Conservation (phyloP, 2,113 vertebrate genomes). For the Uria aalge region DNA sequence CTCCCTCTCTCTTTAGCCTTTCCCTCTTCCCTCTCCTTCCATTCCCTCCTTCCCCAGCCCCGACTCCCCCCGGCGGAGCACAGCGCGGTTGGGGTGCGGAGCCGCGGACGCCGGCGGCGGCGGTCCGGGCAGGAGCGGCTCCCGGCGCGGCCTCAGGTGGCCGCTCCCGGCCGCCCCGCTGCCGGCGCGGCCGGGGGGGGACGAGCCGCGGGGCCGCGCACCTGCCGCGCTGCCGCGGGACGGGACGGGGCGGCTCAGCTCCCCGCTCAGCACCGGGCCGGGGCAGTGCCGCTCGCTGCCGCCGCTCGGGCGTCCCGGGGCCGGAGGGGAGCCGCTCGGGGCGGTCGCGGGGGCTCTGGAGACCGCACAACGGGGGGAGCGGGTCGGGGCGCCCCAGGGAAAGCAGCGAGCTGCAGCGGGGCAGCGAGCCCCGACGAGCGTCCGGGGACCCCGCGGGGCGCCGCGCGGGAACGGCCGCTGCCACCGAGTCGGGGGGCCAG, state of each 20-base stretch:
- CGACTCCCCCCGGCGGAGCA: background rate
- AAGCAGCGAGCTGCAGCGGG: background rate
- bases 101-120: background rate
- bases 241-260: background rate
- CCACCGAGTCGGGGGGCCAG: background rate
- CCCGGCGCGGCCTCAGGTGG: background rate
- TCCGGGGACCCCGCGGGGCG: background rate
- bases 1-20: background rate
- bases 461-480: background rate
- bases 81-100: background rate
- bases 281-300: background rate
- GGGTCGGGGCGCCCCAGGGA: background rate
- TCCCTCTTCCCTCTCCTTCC: background rate
- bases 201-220: background rate
- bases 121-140: background rate
- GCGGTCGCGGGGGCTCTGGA: background rate
- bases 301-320: background rate
- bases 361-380: background rate
- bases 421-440: background rate
- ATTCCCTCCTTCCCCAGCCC: background rate
- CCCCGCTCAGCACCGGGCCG: too few relatives aligned
- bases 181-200: background rate
- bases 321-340: background rate
- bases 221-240: background rate
- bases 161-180: background rate